Evolutionary conservation across 2,113 vertebrate species (phyloP).

Genomic region (Gorsachius goisagi): DNA sequence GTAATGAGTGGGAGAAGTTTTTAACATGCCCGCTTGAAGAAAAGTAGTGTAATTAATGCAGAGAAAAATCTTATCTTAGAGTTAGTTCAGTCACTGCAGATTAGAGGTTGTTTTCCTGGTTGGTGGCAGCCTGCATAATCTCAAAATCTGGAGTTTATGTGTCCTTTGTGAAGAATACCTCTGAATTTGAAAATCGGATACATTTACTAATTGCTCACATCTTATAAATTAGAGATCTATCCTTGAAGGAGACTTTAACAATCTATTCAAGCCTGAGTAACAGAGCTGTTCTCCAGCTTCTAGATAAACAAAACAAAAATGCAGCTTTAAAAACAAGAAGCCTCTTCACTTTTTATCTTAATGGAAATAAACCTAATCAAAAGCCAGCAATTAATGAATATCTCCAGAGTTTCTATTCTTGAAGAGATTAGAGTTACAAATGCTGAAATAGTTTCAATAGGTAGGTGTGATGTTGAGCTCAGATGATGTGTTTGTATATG

Average conservation of each 20-base stretch:
- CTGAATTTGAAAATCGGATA: not conserved
- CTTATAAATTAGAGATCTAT: not conserved
- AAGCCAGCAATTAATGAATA: not conserved
- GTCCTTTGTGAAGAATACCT: not conserved
- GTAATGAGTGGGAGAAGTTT: not conserved
- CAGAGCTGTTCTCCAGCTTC: not conserved
- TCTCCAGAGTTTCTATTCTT: conserved; percentile 27
- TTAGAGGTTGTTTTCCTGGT: not conserved
- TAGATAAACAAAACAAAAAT: conserved; percentile 15
- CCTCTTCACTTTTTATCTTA: conserved; percentile 46
- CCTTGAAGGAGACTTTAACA: conserved; percentile 3
- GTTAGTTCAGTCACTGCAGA: not conserved
- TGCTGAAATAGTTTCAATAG: not conserved
- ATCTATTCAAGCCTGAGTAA: not conserved
- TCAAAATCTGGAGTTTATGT: not conserved
- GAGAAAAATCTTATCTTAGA: not conserved
- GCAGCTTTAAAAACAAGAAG: conserved; percentile 7
- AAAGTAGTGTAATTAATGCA: not conserved
- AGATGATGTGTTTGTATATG: not conserved
- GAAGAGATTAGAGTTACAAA: conserved; percentile 28
- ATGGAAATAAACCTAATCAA: conserved; percentile 53
- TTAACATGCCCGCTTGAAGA: not conserved
- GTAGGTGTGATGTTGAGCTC: conserved; percentile 13
- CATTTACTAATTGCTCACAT: not conserved
- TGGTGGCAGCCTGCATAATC: not conserved